Evolutionary conservation across 2,797 vertebrate genomes (phyloP).

Genomic region (Sandelia bainsii): DNA sequence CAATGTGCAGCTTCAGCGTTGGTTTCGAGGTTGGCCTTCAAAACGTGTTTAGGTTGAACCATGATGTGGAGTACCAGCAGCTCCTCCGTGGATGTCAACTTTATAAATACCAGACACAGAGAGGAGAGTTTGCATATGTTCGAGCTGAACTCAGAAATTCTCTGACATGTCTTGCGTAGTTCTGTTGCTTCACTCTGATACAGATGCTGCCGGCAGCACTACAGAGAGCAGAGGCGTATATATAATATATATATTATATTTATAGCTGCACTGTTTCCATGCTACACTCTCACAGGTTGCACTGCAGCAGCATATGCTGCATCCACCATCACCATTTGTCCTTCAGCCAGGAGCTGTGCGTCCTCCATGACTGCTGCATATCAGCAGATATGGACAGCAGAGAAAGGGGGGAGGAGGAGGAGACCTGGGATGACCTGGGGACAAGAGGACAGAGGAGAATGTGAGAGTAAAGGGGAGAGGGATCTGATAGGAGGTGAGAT

Average conservation of each 20-base stretch:
- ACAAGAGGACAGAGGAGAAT: slow-evolving; percentile 27
- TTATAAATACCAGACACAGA: slow-evolving; percentile 48
- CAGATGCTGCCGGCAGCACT: slow-evolving; percentile 46
- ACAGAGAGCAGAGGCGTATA: slow-evolving; percentile 24
- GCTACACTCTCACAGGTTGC: slow-evolving; percentile 61
- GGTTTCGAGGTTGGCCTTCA: slow-evolving; percentile 23
- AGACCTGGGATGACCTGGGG: slow-evolving; percentile 36
- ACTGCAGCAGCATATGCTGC: slow-evolving; percentile 62
- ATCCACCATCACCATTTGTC: slow-evolving; percentile 45
- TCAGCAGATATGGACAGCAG: slow-evolving; percentile 61
- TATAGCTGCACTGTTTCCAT: slow-evolving; percentile 72
- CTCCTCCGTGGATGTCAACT: slow-evolving; percentile 4
- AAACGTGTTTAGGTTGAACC: background rate
- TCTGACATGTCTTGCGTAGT: slow-evolving; percentile 20
- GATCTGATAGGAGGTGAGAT: slow-evolving; percentile 3
- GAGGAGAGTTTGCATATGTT: slow-evolving; percentile 20
- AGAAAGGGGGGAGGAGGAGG: slow-evolving; percentile 42
- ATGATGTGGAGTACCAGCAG: slow-evolving; percentile 15
- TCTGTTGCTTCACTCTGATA: slow-evolving; percentile 15
- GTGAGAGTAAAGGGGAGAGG: slow-evolving; percentile 5
- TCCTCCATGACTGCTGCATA: slow-evolving; percentile 71
- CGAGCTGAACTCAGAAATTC: slow-evolving; percentile 37
- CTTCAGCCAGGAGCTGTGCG: slow-evolving; percentile 60
- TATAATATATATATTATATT: too few species aligned
- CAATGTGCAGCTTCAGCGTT: background rate